Base-by-base conservation (phyloP, 2,888 invertebrate species). In the Hyppa rectilinea region DNA sequence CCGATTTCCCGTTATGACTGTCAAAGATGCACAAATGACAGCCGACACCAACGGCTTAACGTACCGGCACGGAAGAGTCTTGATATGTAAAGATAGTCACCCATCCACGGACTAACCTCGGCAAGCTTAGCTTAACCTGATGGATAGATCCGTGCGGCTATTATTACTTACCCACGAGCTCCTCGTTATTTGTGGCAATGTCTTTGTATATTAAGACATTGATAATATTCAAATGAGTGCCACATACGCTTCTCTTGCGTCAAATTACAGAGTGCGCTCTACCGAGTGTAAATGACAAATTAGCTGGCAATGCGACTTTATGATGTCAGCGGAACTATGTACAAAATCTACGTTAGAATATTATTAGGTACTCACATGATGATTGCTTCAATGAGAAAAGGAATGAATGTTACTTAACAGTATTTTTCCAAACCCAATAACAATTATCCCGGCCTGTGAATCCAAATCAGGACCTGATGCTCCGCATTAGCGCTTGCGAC, bases 211-310 rank as follows among this genome's bases (percentile, higher is more conserved):
- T 73, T 71, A 81, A 61, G 71, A 75, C 50, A 78, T 61, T 70
- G 58, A 66, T 73, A 63, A 60, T 81, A 81, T 83, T 73, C 73
- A 78, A 75, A 78, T 80, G 64, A 66, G 71, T 56, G 47, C 20
- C 68, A 62, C 61, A 71, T 65, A 52, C 77, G 79, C 75, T 71
- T 65, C 58, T 53, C 69, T 55, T 63, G 59, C 71, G 71, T 71
- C 40, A 55, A 77, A 77, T 77, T 45, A 75, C 29, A 38, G 63
- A 52, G 55, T 62, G 73, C 31, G 49, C 36, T 31, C 38, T 62
- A 36, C 53, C 61, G 34, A 50, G 62, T 40, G 50, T 71, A 55
- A 55, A 62, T 71, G 59, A 71, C 64, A 75, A 72, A 67, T 79
- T 62, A 73, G 26, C 38, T 68, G 36, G n/a, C 52, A 62, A 9